Conservation (phyloP, 2,113 vertebrate species). For the Neopipo cinnamomea region DNA sequence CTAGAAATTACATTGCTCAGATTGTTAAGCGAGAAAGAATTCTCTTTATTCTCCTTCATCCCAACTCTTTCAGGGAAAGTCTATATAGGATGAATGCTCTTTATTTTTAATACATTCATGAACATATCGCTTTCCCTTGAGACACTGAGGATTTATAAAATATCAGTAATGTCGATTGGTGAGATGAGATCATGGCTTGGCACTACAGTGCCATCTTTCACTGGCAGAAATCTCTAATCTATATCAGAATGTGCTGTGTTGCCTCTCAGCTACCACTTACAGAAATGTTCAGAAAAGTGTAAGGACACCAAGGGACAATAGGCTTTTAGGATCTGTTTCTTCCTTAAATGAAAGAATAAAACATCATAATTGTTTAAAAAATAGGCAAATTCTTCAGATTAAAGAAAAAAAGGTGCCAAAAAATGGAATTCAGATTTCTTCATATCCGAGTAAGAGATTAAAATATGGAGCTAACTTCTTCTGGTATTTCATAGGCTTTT, state of each 20-base stretch:
- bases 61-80: not conserved
- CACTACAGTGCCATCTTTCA: not conserved
- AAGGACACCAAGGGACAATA: not conserved
- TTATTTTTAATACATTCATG: not conserved
- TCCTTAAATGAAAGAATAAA: not conserved
- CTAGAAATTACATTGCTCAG: constrained; percentile 1
- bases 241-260: not conserved
- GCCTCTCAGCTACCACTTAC: not conserved
- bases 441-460: not conserved
- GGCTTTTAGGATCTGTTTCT: not conserved
- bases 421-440: not conserved
- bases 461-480: not conserved
- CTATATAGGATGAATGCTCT: not conserved
- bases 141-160: not conserved
- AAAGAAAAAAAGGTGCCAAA: not conserved
- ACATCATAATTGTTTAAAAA: not conserved
- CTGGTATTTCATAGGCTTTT: not conserved
- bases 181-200: not conserved
- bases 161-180: not conserved
- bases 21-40: not conserved
- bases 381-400: not conserved
- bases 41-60: not conserved
- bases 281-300: not conserved
- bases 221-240: not conserved
- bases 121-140: not conserved